Evolutionary conservation across 23 tunicate genomes (phyloP).

Genomic region (Styela plicata): DNA sequence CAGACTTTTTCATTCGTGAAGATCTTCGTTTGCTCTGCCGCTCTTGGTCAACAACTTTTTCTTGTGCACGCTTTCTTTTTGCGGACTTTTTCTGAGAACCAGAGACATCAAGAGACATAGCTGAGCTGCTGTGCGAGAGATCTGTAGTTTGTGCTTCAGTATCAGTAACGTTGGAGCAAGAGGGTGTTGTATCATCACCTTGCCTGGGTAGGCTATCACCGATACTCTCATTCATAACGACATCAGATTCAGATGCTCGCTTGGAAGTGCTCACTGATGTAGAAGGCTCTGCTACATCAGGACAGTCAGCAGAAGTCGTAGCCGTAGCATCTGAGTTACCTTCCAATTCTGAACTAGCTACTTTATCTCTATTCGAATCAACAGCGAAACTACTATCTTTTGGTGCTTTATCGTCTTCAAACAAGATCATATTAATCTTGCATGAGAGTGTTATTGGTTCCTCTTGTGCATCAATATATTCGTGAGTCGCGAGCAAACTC

Average conservation of each 20-base stretch:
- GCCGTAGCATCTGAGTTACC: neutral
- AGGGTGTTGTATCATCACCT: neutral
- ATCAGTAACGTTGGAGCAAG: neutral
- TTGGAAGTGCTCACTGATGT: neutral
- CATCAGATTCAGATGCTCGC: neutral
- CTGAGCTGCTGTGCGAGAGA: neutral
- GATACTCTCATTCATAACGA: neutral
- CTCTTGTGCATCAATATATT: constrained; percentile 22
- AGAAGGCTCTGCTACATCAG: neutral
- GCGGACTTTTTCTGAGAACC: neutral
- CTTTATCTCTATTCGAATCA: neutral
- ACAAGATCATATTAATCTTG: neutral
- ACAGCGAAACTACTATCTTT: neutral
- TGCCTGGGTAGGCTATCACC: neutral
- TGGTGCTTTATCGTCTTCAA: neutral
- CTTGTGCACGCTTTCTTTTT: constrained; percentile 6
- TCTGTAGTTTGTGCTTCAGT: neutral
- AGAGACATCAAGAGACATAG: neutral
- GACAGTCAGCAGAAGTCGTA: neutral
- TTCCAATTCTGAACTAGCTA: neutral
- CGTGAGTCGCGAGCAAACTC: constrained; percentile 23
- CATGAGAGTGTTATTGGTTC: constrained; percentile 29
- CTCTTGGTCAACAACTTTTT: constrained; percentile 8
- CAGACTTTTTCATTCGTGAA: constrained; percentile 11
- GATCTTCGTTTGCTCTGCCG: constrained; percentile 18